Evolutionary conservation across 2,888 invertebrate species (phyloP).

Genomic region (Dimorphilus gyrociliatus): DNA sequence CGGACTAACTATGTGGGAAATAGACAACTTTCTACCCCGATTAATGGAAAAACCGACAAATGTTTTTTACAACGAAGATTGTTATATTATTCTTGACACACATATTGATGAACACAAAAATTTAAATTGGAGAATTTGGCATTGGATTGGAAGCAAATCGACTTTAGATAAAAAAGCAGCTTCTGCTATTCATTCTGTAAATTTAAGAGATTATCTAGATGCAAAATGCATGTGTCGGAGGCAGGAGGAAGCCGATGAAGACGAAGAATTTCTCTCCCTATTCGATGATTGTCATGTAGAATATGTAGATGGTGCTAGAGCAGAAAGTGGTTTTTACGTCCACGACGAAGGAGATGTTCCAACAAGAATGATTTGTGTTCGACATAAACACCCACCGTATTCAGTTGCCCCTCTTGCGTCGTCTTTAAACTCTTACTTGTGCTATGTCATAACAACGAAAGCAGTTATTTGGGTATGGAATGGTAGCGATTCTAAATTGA

Average conservation of each 20-base stretch:
- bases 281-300: constrained; percentile 78
- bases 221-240: constrained; percentile 81
- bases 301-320: constrained; percentile 93
- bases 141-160: constrained; percentile 93
- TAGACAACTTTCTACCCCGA: constrained; percentile 85
- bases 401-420: not conserved
- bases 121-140: constrained; percentile 85
- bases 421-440: not conserved
- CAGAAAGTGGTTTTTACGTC: constrained; percentile 88
- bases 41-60: constrained; percentile 58
- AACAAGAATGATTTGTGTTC: not conserved
- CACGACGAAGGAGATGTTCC: constrained; percentile 58
- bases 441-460: too few species aligned
- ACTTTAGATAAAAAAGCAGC: constrained; percentile 88
- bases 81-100: constrained; percentile 88
- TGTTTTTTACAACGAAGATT: constrained; percentile 97
- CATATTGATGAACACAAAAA: constrained; percentile 57
- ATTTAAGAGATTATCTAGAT: constrained; percentile 82
- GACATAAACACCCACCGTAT: not conserved
- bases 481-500: too few species aligned
- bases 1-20: constrained; percentile 87
- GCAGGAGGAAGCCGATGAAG: constrained; percentile 92
- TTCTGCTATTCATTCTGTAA: constrained; percentile 95
- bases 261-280: constrained; percentile 78
- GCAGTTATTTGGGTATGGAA: too few species aligned